A percentile compares a stretch with the other conserved stretches of the same genome.
phyloP scores from a whole-genome alignment of 2,888 invertebrate genomes.

The Folsomia manolachei region DNA sequence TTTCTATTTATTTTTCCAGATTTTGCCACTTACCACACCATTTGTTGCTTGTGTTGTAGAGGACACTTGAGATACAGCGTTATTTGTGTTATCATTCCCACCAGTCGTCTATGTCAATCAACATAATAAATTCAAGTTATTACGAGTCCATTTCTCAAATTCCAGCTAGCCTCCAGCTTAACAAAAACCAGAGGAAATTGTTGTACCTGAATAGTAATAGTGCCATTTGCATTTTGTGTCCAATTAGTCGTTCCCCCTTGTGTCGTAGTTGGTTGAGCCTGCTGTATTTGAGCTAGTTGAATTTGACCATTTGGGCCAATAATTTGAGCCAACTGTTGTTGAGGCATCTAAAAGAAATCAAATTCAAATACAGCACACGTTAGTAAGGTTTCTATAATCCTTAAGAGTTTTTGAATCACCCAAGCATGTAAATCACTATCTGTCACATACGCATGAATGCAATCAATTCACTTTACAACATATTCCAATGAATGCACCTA shows the following conservation, averaged over 20 bases:
- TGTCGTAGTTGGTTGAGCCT: conserved; percentile 51
- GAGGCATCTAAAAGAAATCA: conserved; percentile 51
- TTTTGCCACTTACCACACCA: too few species aligned
- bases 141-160: not conserved
- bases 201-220: conserved; percentile 49
- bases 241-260: conserved; percentile 44
- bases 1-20: too few species aligned
- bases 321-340: conserved; percentile 74
- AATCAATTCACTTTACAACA: too few species aligned
- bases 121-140: not conserved
- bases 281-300: conserved; percentile 71
- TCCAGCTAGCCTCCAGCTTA: too few species aligned
- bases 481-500: too few species aligned
- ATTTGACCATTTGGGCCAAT: conserved; percentile 85
- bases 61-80: conserved; percentile 49
- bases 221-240: conserved; percentile 50
- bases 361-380: too few species aligned
- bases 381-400: too few species aligned
- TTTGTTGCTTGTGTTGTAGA: conserved; percentile 50
- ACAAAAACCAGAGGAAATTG: too few species aligned
- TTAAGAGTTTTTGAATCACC: too few species aligned
- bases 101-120: conserved; percentile 48
- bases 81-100: conserved; percentile 55
- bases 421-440: too few species aligned
- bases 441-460: too few species aligned